phyloP scores from a whole-genome alignment of 2,113 vertebrate genomes.

The Tonatia bakeri region DNA sequence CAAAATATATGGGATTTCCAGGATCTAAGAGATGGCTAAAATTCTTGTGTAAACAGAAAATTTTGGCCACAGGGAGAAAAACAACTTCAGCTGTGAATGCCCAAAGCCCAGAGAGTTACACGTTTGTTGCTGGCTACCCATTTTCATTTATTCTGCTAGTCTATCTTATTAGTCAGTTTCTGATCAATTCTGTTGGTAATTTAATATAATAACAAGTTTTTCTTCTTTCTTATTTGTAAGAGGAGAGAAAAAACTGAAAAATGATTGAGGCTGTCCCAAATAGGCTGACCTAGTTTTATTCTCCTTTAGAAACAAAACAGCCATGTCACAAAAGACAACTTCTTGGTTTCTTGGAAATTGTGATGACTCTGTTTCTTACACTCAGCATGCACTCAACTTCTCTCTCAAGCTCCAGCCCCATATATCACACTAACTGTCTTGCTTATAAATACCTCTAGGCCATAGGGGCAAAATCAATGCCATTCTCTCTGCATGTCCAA shows the following conservation, averaged over 20 bases:
- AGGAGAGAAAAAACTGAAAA: slow-evolving; percentile 22
- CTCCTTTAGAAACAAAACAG: background rate
- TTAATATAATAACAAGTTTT: slow-evolving; percentile 42
- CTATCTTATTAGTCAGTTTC: background rate
- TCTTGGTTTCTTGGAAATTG: background rate
- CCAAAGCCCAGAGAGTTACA: slow-evolving; percentile 29
- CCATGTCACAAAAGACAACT: background rate
- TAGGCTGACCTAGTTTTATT: background rate
- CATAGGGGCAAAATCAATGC: background rate
- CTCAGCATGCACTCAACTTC: background rate
- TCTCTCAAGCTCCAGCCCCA: background rate
- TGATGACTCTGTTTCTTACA: background rate
- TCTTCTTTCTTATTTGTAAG: background rate
- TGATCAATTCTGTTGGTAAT: slow-evolving; percentile 14
- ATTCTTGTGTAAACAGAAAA: slow-evolving; percentile 76
- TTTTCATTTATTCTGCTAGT: slow-evolving; percentile 35
- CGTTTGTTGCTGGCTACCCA: slow-evolving; percentile 46
- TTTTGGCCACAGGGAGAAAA: slow-evolving; percentile 49
- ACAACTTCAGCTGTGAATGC: slow-evolving; percentile 67
- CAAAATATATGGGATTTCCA: slow-evolving; percentile 70
- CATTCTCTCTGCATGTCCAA: background rate
- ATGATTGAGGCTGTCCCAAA: slow-evolving; percentile 12
- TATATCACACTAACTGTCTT: background rate
- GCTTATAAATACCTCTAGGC: background rate
- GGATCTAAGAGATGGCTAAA: slow-evolving; percentile 32